Conservation (phyloP, 2,888 invertebrate genomes). For the Mystacides longicornis region DNA sequence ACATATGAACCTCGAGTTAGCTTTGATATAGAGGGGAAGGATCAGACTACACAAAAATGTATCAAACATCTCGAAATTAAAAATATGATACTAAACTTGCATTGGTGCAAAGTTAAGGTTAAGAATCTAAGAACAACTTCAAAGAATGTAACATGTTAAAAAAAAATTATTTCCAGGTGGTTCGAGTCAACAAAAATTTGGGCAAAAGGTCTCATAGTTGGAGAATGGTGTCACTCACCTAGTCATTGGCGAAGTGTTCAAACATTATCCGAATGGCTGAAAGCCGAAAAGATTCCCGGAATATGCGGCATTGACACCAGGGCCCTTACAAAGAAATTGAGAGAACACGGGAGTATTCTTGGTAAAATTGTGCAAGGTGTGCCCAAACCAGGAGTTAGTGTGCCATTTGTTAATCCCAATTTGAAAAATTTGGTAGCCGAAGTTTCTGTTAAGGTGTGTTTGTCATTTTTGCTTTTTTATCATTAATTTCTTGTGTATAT, state of each 20-base stretch:
- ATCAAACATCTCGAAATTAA: too few species aligned
- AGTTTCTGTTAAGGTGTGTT: slow-evolving; percentile 70
- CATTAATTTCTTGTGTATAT: background rate
- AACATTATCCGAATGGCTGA: slow-evolving; percentile 82
- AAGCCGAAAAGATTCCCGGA: slow-evolving; percentile 71
- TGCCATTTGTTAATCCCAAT: slow-evolving; percentile 74
- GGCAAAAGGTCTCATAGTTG: slow-evolving; percentile 86
- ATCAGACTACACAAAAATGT: too few species aligned
- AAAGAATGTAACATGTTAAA: too few species aligned
- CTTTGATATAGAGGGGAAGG: too few species aligned
- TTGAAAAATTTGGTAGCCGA: slow-evolving; percentile 79
- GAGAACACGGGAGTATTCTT: slow-evolving; percentile 81
- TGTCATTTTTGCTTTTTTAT: background rate
- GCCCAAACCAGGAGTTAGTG: slow-evolving; percentile 38
- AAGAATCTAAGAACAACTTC: too few species aligned
- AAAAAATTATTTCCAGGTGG: slow-evolving; percentile 63
- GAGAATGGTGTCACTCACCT: slow-evolving; percentile 76
- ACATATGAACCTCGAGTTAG: too few species aligned
- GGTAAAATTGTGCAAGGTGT: slow-evolving; percentile 55
- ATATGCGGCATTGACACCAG: slow-evolving; percentile 91
- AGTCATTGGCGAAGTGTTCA: slow-evolving; percentile 83
- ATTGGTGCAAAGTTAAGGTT: too few species aligned
- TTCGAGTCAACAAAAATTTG: slow-evolving; percentile 91
- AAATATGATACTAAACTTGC: too few species aligned
- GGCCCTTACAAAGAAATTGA: slow-evolving; percentile 82